Base-by-base conservation (phyloP, 2,113 vertebrate genomes). In the Sardina pilchardus region DNA sequence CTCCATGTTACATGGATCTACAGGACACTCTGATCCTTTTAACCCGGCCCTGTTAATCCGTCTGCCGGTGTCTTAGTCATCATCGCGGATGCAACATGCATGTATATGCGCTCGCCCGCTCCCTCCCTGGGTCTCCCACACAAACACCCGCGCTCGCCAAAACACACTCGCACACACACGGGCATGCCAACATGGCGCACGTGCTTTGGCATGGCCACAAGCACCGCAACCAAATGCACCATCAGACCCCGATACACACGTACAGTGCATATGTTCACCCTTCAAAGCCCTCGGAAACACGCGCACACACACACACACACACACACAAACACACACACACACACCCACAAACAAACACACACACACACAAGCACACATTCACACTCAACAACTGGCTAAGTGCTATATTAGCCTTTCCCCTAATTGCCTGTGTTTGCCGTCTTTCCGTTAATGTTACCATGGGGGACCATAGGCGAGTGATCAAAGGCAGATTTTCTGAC, bases 371-470 rank as follows among this genome's bases (percentile, higher is more conserved):
- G 24, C 53, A 59, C 53, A 21, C 56, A 75, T 90, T 14, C 78
- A 63, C 42, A 50, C 83, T 19, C 21, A 56, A 39, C 81, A 78
- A 81, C 63, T 82, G n/a, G 84, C 89, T 89, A 88, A 14, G 90
- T 84, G 90, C 91, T 85, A 87, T 88, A 91, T 90, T 86, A 94
- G 50, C 56, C 85, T 30, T 36, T n/a, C 56, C 88, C 88, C 89
- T 93, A 92, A 94, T 92, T 91, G 93, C 90, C 93, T 92, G 71
- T 24, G 93, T 93, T 93, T 92, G 93, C 92, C 91, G 90, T 93
- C 85, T 56, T 56, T 88, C 26, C 88, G 91, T 91, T 93, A 93
- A 93, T 92, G 90, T 92, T 89, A 90, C 91, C 92, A 63, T 84
- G 89, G 91, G 93, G 92, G 91, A 88, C 90, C 67, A 91, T 93